Evolutionary conservation across 2,113 vertebrate genomes (phyloP).

Genomic region (Mesembrinibis cayennensis): DNA sequence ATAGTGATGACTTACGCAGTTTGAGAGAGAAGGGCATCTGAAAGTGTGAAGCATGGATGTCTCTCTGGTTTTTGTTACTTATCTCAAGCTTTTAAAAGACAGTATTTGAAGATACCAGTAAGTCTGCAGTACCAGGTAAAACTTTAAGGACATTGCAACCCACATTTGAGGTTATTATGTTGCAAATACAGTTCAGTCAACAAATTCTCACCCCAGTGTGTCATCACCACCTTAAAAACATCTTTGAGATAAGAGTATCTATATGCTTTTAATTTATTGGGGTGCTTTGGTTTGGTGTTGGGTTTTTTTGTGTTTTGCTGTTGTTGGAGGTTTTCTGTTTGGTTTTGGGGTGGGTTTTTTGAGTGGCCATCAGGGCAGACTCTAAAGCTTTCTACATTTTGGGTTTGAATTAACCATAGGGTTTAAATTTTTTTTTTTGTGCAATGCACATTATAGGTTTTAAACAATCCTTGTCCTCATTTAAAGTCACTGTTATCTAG

Average conservation of each 20-base stretch:
- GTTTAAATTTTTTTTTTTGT: neutral
- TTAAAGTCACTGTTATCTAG: neutral
- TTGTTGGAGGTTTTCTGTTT: neutral
- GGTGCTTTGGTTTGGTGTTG: neutral
- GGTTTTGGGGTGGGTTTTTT: neutral
- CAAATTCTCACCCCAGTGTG: neutral
- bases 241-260: neutral
- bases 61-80: neutral
- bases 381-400: neutral
- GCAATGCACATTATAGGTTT: rapidly evolving
- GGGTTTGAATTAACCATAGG: neutral
- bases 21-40: neutral
- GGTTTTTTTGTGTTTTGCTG: neutral
- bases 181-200: neutral
- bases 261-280: neutral
- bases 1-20: neutral
- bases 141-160: neutral
- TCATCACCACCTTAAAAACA: neutral
- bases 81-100: neutral
- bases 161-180: neutral
- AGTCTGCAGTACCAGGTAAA: neutral
- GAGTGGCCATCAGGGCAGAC: neutral
- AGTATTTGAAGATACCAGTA: neutral
- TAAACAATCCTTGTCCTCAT: neutral
- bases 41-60: neutral